These are phyloP conservation scores for Philaenus spumarius DNA, from an alignment of 1,140 invertebrate genomes.

Conservation along the genomic window DNA sequence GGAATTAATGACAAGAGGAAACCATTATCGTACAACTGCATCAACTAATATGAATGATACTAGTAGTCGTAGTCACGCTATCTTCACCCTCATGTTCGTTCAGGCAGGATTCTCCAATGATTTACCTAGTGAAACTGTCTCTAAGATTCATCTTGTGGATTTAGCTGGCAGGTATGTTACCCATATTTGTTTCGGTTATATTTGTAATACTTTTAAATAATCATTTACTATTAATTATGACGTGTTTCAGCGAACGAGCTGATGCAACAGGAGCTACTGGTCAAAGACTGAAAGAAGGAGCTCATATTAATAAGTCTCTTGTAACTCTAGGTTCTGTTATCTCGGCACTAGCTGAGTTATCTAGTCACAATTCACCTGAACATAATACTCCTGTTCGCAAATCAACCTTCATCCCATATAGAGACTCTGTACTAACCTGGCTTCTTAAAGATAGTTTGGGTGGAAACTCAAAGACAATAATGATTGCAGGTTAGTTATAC, in stretches of 20 bases:
- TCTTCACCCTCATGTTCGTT: constrained; percentile 88
- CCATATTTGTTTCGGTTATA: background rate
- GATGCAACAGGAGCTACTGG: constrained; percentile 81
- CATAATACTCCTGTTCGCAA: background rate
- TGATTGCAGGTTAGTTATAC: constrained; percentile 60
- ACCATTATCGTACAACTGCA: constrained; percentile 70
- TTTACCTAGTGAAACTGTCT: constrained; percentile 80
- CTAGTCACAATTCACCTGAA: constrained; percentile 39
- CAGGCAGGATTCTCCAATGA: constrained; percentile 72
- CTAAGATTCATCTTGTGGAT: constrained; percentile 82
- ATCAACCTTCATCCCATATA: constrained; percentile 74
- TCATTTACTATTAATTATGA: constrained; percentile 14
- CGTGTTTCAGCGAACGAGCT: constrained; percentile 66
- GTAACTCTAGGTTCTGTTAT: constrained; percentile 91
- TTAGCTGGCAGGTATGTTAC: constrained; percentile 66
- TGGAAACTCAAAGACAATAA: constrained; percentile 91
- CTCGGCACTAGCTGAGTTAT: constrained; percentile 78
- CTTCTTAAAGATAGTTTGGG: constrained; percentile 84
- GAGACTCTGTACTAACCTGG: constrained; percentile 88
- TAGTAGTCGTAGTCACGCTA: constrained; percentile 89
- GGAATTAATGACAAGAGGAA: constrained; percentile 70
- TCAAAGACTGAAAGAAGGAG: constrained; percentile 79
- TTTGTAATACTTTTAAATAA: background rate
- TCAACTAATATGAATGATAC: constrained; percentile 83
- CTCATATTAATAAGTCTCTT: constrained; percentile 88